Conservation (phyloP, 2,888 invertebrate genomes). For the Andrena marginata region DNA sequence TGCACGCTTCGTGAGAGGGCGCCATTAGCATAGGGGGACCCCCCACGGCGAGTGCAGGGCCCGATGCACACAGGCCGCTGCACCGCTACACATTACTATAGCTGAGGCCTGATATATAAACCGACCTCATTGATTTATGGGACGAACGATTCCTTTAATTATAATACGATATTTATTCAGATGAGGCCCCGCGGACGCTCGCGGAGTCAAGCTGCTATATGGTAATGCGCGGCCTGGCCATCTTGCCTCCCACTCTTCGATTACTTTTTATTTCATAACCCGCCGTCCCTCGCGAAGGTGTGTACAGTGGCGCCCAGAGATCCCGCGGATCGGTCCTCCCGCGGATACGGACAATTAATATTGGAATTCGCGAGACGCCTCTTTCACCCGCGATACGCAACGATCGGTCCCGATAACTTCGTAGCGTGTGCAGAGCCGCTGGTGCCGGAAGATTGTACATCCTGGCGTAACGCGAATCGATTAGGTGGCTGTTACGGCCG, state of each 20-base stretch:
- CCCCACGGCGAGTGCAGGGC: conserved; percentile 81
- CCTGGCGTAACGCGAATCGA: conserved; percentile 21
- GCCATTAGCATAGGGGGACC: conserved; percentile 84
- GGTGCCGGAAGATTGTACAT: not conserved
- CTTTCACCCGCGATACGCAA: too few species aligned
- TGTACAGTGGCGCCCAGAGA: not conserved
- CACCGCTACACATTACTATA: conserved; percentile 81
- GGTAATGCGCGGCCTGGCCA: conserved; percentile 75
- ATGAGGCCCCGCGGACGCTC: conserved; percentile 78
- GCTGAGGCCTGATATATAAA: conserved; percentile 84
- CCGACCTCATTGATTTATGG: conserved; percentile 84
- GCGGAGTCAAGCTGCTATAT: conserved; percentile 84
- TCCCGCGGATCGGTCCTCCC: not conserved
- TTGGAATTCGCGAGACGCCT: too few species aligned
- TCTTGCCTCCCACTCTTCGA: conserved; percentile 58
- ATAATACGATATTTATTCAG: conserved; percentile 85
- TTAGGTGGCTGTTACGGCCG: conserved; percentile 30
- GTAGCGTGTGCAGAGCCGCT: conserved; percentile 13
- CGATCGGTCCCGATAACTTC: conserved; percentile 35
- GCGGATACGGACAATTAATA: not conserved
- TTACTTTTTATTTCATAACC: conserved; percentile 52
- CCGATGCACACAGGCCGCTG: conserved; percentile 67
- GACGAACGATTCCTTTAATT: conserved; percentile 84
- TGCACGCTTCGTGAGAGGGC: conserved; percentile 81
- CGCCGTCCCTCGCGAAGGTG: not conserved